These are phyloP conservation scores for Cossypha caffra DNA, from an alignment of 2,797 vertebrate species.

Conservation along the genomic window DNA sequence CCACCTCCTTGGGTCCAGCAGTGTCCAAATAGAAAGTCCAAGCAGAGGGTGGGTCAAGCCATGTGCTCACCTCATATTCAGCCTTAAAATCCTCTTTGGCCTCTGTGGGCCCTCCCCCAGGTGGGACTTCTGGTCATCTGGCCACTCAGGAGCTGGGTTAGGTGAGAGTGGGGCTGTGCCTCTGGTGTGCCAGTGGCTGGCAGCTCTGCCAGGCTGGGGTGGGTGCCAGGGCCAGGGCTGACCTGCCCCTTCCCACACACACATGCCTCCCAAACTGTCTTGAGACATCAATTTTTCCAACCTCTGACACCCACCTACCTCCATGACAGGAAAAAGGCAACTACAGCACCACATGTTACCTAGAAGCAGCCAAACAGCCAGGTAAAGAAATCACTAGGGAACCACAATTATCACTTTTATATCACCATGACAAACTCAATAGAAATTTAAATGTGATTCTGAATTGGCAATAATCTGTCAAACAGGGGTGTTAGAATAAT, in stretches of 20 bases:
- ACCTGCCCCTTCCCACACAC: too few relatives aligned
- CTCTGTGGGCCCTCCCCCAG: background rate
- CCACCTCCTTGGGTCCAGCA: too few relatives aligned
- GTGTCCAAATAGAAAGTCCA: fast-evolving
- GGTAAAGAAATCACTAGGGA: background rate
- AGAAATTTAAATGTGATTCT: background rate
- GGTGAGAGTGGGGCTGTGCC: background rate
- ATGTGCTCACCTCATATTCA: fast-evolving
- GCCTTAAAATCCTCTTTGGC: background rate
- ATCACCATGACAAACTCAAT: background rate
- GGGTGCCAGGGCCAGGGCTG: too few relatives aligned
- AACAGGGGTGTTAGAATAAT: background rate
- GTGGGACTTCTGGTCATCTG: background rate
- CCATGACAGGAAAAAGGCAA: background rate
- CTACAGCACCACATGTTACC: background rate
- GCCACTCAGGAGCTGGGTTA: background rate
- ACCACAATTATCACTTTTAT: background rate
- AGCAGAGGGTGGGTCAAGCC: fast-evolving
- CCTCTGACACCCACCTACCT: background rate
- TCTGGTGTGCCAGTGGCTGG: background rate
- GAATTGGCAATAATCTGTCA: background rate
- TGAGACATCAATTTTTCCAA: background rate
- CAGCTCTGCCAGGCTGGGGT: background rate
- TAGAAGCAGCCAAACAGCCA: background rate
- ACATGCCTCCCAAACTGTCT: background rate